phyloP scores from a whole-genome alignment of 2,113 vertebrate genomes.

The Sinocyclocheilus grahami region DNA sequence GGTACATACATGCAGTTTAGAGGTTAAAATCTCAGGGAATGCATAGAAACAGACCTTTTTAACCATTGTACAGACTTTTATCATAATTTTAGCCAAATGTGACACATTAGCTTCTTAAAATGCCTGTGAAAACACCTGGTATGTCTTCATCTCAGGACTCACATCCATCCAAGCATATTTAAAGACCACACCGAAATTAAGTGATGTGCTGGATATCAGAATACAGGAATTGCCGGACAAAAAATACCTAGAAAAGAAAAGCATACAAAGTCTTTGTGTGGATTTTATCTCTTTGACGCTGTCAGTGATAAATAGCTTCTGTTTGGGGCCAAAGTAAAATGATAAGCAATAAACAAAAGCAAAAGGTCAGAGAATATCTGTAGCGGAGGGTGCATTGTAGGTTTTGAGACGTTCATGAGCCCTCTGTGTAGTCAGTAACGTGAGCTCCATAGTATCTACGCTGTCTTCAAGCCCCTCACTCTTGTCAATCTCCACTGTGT shows the following conservation, averaged over 20 bases:
- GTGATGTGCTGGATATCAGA: background rate
- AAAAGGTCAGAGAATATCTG: conserved; percentile 27
- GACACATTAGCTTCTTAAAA: background rate
- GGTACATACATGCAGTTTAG: background rate
- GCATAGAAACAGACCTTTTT: background rate
- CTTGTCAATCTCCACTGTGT: conserved; percentile 80
- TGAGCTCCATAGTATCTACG: conserved; percentile 83
- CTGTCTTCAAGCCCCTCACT: conserved; percentile 73
- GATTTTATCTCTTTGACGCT: background rate
- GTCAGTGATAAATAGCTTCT: background rate
- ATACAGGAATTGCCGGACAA: background rate
- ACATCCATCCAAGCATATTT: background rate
- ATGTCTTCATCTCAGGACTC: background rate
- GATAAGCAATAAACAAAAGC: background rate
- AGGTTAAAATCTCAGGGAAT: background rate
- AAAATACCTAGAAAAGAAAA: background rate
- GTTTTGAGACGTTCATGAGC: conserved; percentile 79
- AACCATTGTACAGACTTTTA: background rate
- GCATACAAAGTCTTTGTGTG: no score
- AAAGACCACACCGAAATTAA: background rate
- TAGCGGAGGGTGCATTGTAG: conserved; percentile 61
- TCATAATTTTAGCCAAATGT: background rate
- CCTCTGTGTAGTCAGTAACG: conserved; percentile 74
- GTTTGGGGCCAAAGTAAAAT: background rate
- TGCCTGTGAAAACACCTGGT: background rate